Percentiles rank a stretch among this genome's conserved stretches.
Conservation (phyloP, 2,797 vertebrate species). For the Dicrostonyx torquatus region DNA sequence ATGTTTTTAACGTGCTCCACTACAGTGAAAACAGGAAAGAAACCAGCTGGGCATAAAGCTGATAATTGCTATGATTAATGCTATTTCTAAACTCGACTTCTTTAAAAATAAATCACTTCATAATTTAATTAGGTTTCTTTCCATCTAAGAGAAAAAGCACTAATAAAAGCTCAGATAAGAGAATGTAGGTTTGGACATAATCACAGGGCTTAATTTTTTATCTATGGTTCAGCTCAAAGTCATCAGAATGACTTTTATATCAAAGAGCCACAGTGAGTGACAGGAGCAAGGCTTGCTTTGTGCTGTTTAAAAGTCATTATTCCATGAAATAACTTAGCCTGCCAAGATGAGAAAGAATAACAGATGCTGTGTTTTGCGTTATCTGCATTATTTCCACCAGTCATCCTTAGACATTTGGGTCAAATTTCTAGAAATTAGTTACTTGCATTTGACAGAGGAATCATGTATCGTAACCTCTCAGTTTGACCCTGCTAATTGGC, state of each 20-base stretch:
- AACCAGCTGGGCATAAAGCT: slow-evolving; percentile 77
- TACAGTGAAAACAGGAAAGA: slow-evolving; percentile 69
- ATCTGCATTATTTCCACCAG: slow-evolving; percentile 83
- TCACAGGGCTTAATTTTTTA: slow-evolving; percentile 84
- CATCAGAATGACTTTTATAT: slow-evolving; percentile 85
- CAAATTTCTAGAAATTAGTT: slow-evolving; percentile 86
- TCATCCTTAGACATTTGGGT: slow-evolving; percentile 87
- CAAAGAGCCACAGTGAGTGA: slow-evolving; percentile 87
- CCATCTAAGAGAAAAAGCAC: slow-evolving; percentile 54
- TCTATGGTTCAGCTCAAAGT: slow-evolving; percentile 81
- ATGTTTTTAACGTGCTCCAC: slow-evolving; percentile 66
- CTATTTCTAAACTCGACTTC: slow-evolving; percentile 77
- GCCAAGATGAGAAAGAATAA: slow-evolving; percentile 86
- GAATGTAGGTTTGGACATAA: slow-evolving; percentile 72
- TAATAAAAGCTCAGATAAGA: slow-evolving; percentile 82
- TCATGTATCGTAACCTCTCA: slow-evolving; percentile 78
- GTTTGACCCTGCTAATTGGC: slow-evolving; percentile 81
- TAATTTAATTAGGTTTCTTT: slow-evolving; percentile 86
- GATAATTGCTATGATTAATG: slow-evolving; percentile 79
- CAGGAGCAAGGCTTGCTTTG: slow-evolving; percentile 85
- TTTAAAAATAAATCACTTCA: slow-evolving; percentile 79
- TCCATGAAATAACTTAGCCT: slow-evolving; percentile 89
- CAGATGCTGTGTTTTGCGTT: slow-evolving; percentile 87
- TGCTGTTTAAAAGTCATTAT: slow-evolving; percentile 89
- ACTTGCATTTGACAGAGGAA: slow-evolving; percentile 81